Percentiles rank a stretch among this genome's conserved stretches.
Conservation (phyloP, 2,888 invertebrate genomes). For the Caenorhabditis sp. region DNA sequence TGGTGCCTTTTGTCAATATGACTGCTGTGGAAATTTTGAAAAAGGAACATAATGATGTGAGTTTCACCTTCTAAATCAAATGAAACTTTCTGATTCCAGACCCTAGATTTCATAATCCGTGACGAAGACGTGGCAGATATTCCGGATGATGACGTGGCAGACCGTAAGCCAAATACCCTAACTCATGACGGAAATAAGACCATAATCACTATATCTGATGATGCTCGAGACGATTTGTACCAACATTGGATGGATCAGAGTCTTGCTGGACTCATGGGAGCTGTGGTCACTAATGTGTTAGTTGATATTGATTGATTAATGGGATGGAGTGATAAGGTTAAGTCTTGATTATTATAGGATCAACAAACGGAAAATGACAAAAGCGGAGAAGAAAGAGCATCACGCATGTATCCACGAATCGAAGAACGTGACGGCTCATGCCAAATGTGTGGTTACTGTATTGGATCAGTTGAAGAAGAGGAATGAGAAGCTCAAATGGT, state of each 20-base stretch:
- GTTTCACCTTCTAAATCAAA: too few species aligned
- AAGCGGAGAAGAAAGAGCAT: slow-evolving; percentile 54
- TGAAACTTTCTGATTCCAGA: too few species aligned
- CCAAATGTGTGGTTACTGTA: slow-evolving; percentile 68
- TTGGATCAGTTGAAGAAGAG: slow-evolving; percentile 49
- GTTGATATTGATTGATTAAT: not conserved
- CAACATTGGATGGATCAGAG: slow-evolving; percentile 79
- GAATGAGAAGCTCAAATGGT: slow-evolving; percentile 51
- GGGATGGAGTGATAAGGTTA: not conserved
- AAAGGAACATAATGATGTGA: slow-evolving; percentile 33
- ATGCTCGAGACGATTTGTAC: slow-evolving; percentile 74
- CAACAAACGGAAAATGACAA: slow-evolving; percentile 51
- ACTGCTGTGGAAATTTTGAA: slow-evolving; percentile 28
- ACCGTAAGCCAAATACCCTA: slow-evolving; percentile 46
- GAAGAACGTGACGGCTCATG: slow-evolving; percentile 68
- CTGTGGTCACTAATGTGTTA: slow-evolving; percentile 75
- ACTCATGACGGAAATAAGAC: slow-evolving; percentile 63
- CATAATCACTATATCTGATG: slow-evolving; percentile 52
- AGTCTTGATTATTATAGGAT: slow-evolving; percentile 29
- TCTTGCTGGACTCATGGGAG: slow-evolving; percentile 77
- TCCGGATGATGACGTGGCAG: slow-evolving; percentile 16
- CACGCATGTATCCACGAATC: slow-evolving; percentile 61
- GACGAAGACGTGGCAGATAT: slow-evolving; percentile 45
- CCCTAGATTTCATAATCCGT: slow-evolving; percentile 43
- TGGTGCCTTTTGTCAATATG: slow-evolving; percentile 27